Conservation (phyloP, 30 jellyfish, hydroid and myxozoan species). For the Sanderia malayensis region DNA sequence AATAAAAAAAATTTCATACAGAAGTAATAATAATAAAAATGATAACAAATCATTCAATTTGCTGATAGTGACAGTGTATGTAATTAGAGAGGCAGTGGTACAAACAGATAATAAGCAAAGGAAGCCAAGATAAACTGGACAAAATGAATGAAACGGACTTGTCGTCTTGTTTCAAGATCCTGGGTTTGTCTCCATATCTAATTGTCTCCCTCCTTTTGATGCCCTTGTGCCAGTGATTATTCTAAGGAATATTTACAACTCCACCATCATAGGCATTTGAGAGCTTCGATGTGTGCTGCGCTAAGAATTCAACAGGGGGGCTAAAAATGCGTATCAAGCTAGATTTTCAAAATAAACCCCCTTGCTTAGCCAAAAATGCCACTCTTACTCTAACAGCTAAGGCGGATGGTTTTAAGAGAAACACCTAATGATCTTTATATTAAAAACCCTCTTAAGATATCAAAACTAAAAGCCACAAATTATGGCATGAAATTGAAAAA, state of each 20-base stretch:
- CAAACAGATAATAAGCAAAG: background rate
- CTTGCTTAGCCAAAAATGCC: background rate
- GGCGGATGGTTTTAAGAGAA: background rate
- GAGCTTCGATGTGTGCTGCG: background rate
- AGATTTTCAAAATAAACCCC: background rate
- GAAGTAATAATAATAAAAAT: no score
- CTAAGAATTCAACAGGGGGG: background rate
- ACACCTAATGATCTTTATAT: background rate
- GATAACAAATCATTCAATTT: background rate
- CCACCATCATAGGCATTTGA: background rate
- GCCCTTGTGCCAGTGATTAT: background rate
- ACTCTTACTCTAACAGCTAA: background rate
- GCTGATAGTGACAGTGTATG: background rate
- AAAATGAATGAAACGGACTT: background rate
- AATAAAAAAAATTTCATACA: background rate
- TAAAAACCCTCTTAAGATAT: background rate
- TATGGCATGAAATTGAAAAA: background rate
- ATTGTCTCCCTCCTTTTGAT: background rate
- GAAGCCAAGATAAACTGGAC: slow-evolving; percentile 2
- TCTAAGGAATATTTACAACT: background rate
- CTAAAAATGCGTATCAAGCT: background rate
- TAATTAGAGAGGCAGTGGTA: background rate
- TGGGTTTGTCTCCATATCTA: background rate
- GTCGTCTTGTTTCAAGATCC: background rate
- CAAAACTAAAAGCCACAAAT: background rate